Evolutionary conservation across 2,888 invertebrate species (phyloP).

Genomic region (Caenorhabditis parvicauda): DNA sequence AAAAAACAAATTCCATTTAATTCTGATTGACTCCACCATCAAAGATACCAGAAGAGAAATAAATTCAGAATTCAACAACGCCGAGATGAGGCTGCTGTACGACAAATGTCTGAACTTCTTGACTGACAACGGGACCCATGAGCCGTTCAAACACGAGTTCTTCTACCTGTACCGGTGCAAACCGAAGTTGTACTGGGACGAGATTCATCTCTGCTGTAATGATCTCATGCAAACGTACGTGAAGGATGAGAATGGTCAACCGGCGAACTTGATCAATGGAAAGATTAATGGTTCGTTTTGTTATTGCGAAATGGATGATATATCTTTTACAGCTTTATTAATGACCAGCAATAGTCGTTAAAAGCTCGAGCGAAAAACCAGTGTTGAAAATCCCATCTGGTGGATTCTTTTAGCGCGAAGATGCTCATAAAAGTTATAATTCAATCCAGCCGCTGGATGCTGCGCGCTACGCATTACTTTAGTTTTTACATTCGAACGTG

Average conservation of each 20-base stretch:
- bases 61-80: slow-evolving; percentile 31
- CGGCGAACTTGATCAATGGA: slow-evolving; percentile 53
- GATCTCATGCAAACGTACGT: slow-evolving; percentile 56
- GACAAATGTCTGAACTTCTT: slow-evolving; percentile 24
- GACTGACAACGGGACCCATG: slow-evolving; percentile 1
- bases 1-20: no score
- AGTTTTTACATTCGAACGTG: no score
- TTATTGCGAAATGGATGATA: background rate
- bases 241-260: slow-evolving; percentile 60
- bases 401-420: no score
- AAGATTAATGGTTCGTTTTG: slow-evolving; percentile 33
- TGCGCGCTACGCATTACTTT: no score
- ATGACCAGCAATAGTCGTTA: no score
- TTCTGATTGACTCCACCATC: no score
- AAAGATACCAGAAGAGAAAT: background rate
- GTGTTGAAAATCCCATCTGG: background rate
- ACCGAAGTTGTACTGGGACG: slow-evolving; percentile 51
- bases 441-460: no score
- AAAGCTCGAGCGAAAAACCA: no score
- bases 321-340: background rate
- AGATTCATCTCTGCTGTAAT: slow-evolving; percentile 37
- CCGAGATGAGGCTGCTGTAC: slow-evolving; percentile 24
- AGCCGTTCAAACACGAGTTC: slow-evolving; percentile 29
- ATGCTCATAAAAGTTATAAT: no score
- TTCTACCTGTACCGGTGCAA: slow-evolving; percentile 45